Conservation (phyloP, 2,888 invertebrate genomes). For the Odontocolon sp. region DNA sequence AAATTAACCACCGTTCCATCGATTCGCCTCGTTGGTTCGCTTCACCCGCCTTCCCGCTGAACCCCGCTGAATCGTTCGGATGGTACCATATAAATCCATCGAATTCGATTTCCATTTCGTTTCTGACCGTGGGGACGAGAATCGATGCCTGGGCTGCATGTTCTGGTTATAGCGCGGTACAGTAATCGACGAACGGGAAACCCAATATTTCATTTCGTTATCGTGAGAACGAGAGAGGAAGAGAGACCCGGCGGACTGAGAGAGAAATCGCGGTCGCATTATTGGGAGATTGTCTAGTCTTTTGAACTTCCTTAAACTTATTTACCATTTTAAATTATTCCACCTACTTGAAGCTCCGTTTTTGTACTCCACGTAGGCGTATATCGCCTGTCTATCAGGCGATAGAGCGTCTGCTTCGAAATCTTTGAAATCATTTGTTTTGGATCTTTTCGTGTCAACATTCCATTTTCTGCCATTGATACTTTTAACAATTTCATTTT, state of each 20-base stretch:
- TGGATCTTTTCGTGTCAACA: no score
- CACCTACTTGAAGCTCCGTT: no score
- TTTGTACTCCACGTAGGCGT: no score
- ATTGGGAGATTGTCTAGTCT: slow-evolving; percentile 22
- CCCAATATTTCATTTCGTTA: slow-evolving; percentile 58
- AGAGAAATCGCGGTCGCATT: slow-evolving; percentile 4
- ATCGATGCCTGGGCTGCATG: slow-evolving; percentile 6
- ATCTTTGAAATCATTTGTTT: no score
- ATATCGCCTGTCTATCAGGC: no score
- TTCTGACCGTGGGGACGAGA: not conserved
- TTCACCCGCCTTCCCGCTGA: slow-evolving; percentile 10
- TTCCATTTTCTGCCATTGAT: no score
- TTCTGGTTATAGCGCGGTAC: slow-evolving; percentile 2
- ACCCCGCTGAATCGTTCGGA: not conserved
- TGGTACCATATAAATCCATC: slow-evolving; percentile 22
- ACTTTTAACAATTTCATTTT: not conserved
- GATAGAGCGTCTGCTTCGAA: no score
- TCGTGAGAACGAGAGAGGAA: slow-evolving; percentile 19
- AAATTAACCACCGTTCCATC: not conserved
- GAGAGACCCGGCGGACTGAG: not conserved
- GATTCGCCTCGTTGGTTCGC: slow-evolving; percentile 2
- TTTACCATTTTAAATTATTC: no score
- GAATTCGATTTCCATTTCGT: slow-evolving; percentile 30
- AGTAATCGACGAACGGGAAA: slow-evolving; percentile 49
- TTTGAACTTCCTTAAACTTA: no score